A percentile compares a stretch with the other conserved stretches of the same genome.
Evolutionary conservation across 2,113 vertebrate species (phyloP).

Genomic region (Acinonyx jubatus): DNA sequence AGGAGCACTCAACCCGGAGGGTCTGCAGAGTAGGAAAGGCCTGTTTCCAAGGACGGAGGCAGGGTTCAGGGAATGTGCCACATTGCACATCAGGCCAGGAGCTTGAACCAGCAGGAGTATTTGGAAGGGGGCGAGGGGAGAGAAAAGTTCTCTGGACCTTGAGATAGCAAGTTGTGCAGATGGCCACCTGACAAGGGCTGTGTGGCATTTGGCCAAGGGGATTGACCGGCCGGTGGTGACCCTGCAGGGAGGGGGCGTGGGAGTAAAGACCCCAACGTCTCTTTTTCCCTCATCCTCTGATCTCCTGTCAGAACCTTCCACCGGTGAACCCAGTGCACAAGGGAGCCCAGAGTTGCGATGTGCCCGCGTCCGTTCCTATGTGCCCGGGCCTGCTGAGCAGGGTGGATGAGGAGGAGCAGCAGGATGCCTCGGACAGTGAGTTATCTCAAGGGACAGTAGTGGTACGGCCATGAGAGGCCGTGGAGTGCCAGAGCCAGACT

Average conservation of each 20-base stretch:
- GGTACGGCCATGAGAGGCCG: not conserved
- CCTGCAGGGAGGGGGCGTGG: not conserved
- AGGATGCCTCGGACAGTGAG: accelerated
- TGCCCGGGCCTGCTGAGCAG: not conserved
- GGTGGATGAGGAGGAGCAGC: not conserved
- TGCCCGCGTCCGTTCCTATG: accelerated
- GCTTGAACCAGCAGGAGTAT: too few species aligned
- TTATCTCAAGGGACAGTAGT: not conserved
- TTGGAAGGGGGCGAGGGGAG: not conserved
- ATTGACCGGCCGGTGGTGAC: not conserved
- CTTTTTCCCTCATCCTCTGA: not conserved
- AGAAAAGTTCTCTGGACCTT: not conserved
- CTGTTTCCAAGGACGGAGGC: too few species aligned
- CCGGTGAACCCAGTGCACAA: not conserved
- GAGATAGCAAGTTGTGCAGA: not conserved
- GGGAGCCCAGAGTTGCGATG: not conserved
- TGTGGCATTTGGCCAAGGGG: not conserved
- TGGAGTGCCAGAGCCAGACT: not conserved
- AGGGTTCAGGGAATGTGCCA: not conserved
- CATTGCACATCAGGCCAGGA: not conserved
- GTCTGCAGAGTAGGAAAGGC: not conserved
- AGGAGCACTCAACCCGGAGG: too few species aligned
- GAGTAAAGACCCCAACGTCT: not conserved
- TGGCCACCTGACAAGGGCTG: not conserved
- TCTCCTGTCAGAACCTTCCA: not conserved